Conservation (phyloP, 2,888 invertebrate genomes). For the Ophion obscuratus region DNA sequence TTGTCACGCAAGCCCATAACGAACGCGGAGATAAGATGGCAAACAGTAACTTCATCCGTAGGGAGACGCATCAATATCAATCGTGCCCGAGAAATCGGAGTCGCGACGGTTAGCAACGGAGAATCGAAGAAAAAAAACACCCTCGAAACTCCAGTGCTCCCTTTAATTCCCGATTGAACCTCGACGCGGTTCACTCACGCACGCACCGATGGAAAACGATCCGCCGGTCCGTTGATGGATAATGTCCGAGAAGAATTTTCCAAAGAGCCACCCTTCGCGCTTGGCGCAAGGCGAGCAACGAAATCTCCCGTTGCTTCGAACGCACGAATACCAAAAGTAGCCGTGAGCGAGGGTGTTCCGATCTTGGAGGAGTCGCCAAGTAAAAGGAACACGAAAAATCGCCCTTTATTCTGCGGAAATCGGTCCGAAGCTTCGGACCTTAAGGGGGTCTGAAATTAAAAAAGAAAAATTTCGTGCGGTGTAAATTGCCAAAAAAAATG, state of each 20-base stretch:
- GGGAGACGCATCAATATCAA: conserved; percentile 57
- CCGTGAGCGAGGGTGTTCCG: too few species aligned
- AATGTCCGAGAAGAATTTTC: conserved; percentile 60
- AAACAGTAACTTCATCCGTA: conserved; percentile 68
- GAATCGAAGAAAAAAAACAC: conserved; percentile 5
- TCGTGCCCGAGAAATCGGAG: conserved; percentile 39
- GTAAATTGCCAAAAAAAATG: too few species aligned
- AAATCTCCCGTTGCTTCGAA: too few species aligned
- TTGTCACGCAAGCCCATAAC: conserved; percentile 48
- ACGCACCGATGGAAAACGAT: conserved; percentile 68
- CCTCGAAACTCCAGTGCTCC: conserved; percentile 19
- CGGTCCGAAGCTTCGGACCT: too few species aligned
- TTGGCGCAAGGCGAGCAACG: too few species aligned
- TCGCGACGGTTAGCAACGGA: conserved; percentile 14
- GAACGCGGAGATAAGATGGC: conserved; percentile 59
- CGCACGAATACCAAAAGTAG: too few species aligned
- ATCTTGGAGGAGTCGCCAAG: too few species aligned
- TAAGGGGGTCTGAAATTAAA: too few species aligned
- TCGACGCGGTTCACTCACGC: conserved; percentile 48
- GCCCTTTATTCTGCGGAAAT: too few species aligned
- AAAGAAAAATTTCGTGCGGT: too few species aligned
- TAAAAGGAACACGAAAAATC: too few species aligned
- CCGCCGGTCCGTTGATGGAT: conserved; percentile 51
- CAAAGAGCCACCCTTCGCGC: too few species aligned
- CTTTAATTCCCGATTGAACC: conserved; percentile 64